Evolutionary conservation across 1,140 invertebrate species (phyloP), one percentile per base, ranked within the genome.

Genomic region (Dreissena polymorpha): DNA sequence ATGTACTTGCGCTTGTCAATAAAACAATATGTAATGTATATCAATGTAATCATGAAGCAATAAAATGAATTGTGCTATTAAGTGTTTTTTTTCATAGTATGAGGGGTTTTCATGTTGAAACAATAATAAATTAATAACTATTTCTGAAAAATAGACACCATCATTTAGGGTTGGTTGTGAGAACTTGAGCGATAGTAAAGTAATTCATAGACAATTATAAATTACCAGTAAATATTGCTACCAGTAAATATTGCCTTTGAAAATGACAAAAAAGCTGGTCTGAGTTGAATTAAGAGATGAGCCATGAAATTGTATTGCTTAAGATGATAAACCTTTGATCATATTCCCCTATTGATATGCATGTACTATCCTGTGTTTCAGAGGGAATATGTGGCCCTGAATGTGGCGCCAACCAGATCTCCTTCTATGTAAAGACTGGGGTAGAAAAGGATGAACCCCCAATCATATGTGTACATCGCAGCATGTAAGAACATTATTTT

Each of bases 341-440:
- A 27, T 0, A 14, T 27, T 49, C 39, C 0, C 8, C 25, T 12
- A 27, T 23, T 69, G 8, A 2, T 69, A 51, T 1, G 23, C 8
- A 49, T 74, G 39, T 39, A 39, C 39, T 64, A 60, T 49, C 39
- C 39, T 50, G 77, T 64, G 57, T 64, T 81, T 49, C 77, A 87
- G 83, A 78, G 79, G 81, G 77, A 73, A 71, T 69, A 0, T 89
- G 88, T 79, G 85, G 86, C 0, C 67, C 86, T 5, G 68, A 79
- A n/a, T 91, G 90, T 77, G 57, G 67, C 0, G 57, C 65, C 14
- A 77, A 86, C 50, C 86, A 88, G 64, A 29, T 87, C 23, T 73
- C 89, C 53, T 91, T 90, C 73, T 90, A 90, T 79, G 84, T 91
- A 16, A 73, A 85, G 53, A 88, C 90, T 69, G 90, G 90, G 18